A percentile compares a stretch with the other conserved stretches of the same genome.
These are phyloP conservation scores for Gallinago nigripennis DNA, from an alignment of 2,797 vertebrate genomes.

Conservation along the genomic window DNA sequence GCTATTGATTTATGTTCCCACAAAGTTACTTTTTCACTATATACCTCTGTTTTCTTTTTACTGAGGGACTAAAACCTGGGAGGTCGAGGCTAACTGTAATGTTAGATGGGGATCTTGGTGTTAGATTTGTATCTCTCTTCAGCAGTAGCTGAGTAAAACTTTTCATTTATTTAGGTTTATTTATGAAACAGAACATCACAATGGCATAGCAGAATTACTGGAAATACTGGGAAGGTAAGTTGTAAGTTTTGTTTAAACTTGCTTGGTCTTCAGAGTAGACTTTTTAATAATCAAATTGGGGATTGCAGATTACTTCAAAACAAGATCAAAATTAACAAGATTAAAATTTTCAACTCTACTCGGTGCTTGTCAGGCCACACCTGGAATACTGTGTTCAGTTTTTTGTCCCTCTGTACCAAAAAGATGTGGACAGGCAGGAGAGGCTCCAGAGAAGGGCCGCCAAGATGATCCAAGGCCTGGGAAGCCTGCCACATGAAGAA, in stretches of 20 bases:
- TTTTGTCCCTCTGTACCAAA: neutral
- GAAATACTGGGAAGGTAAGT: slow-evolving; percentile 97
- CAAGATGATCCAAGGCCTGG: neutral
- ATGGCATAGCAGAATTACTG: slow-evolving; percentile 98
- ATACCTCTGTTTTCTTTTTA: neutral
- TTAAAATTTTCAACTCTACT: neutral
- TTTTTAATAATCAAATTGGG: neutral
- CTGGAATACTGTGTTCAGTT: neutral
- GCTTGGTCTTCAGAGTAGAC: neutral
- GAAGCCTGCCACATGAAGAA: neutral
- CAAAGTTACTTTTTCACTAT: neutral
- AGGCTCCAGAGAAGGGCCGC: neutral
- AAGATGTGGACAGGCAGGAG: neutral
- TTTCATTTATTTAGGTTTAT: slow-evolving; percentile 87
- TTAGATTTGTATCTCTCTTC: neutral
- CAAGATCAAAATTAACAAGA: neutral
- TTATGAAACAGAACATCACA: slow-evolving; percentile 99
- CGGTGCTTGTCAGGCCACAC: neutral
- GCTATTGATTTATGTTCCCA: neutral
- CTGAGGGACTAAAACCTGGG: neutral
- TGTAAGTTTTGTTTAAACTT: neutral
- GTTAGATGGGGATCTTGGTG: neutral
- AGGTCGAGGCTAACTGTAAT: neutral
- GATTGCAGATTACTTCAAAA: neutral
- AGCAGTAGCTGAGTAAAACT: neutral